A percentile compares a stretch with the other conserved stretches of the same genome.
Conservation (phyloP, 37 sponge, comb jelly and placozoan species). For the Eunapius fragilis region DNA sequence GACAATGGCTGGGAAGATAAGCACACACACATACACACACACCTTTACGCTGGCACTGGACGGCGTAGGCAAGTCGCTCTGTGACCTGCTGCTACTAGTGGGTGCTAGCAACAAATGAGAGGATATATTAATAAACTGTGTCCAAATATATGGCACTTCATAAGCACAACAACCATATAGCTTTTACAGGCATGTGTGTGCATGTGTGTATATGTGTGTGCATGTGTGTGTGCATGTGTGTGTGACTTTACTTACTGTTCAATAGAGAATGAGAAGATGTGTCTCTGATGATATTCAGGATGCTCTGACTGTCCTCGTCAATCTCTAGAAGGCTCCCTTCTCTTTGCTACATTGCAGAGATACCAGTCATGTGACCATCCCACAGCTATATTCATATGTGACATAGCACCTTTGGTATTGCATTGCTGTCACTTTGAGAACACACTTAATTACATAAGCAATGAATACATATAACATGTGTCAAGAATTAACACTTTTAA, state of each 20-base stretch:
- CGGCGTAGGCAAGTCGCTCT: background rate
- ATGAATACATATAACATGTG: too few relatives aligned
- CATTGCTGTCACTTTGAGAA: background rate
- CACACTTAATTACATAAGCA: too few relatives aligned
- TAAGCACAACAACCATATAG: background rate
- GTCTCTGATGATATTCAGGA: slow-evolving; percentile 63
- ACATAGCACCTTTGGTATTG: too few relatives aligned
- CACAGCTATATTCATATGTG: background rate
- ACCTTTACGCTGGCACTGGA: background rate
- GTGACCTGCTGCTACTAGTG: background rate
- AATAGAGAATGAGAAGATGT: slow-evolving; percentile 41
- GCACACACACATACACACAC: background rate
- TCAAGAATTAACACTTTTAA: background rate
- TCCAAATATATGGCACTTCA: background rate
- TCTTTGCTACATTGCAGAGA: slow-evolving; percentile 19
- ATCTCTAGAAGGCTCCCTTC: slow-evolving; percentile 26
- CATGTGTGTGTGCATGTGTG: too few relatives aligned
- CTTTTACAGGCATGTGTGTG: background rate
- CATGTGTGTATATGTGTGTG: background rate
- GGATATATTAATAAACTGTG: background rate
- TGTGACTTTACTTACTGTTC: slow-evolving; percentile 35
- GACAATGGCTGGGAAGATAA: background rate
- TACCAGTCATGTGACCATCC: background rate
- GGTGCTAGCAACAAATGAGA: background rate
- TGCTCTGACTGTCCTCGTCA: slow-evolving; percentile 79